phyloP scores from a whole-genome alignment of 2,888 invertebrate genomes.

The Serripes groenlandicus region DNA sequence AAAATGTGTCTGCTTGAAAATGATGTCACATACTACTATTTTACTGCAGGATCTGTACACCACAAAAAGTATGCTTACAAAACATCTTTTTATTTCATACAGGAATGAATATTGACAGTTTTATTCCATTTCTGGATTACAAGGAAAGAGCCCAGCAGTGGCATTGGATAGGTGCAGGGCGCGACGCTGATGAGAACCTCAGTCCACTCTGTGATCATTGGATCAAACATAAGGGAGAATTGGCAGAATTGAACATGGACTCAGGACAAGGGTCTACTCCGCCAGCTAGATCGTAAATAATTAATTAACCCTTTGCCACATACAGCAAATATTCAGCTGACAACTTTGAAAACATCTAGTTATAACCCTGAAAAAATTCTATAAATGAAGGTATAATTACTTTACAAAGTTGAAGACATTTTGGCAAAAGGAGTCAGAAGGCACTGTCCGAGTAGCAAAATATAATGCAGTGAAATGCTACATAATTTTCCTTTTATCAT shows the following conservation, averaged over 20 bases:
- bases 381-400: background rate
- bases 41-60: background rate
- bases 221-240: constrained; percentile 88
- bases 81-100: constrained; percentile 46
- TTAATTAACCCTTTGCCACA: background rate
- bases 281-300: constrained; percentile 84
- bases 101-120: constrained; percentile 92
- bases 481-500: too few species aligned
- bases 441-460: too few species aligned
- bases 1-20: too few species aligned
- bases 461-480: too few species aligned
- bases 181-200: constrained; percentile 94
- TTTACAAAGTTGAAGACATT: background rate
- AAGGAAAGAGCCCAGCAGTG: constrained; percentile 90
- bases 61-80: background rate
- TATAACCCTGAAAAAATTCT: background rate
- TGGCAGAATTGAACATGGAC: constrained; percentile 75
- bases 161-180: constrained; percentile 97
- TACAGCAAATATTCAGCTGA: background rate
- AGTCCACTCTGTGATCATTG: constrained; percentile 93
- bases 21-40: too few species aligned
- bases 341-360: background rate
- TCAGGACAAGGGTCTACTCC: constrained; percentile 85
- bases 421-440: background rate
- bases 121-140: constrained; percentile 95